These are phyloP conservation scores for Drosophila kuntzei DNA, from an alignment of 2,888 invertebrate genomes.

Conservation along the genomic window DNA sequence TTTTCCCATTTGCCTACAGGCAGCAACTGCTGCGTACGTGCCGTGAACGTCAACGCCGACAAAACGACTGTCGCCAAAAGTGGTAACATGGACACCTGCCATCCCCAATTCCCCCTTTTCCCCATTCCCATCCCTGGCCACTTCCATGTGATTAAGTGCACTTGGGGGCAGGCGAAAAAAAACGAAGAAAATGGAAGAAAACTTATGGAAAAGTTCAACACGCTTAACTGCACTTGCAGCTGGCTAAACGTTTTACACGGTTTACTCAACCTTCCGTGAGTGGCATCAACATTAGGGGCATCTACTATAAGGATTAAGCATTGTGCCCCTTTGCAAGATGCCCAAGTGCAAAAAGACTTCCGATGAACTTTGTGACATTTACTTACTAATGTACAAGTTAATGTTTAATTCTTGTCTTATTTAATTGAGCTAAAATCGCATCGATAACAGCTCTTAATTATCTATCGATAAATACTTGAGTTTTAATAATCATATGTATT, in stretches of 20 bases:
- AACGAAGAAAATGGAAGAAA: constrained; percentile 29
- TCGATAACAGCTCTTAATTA: not conserved
- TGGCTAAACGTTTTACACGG: constrained; percentile 51
- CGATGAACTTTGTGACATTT: not conserved
- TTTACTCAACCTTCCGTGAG: constrained; percentile 13
- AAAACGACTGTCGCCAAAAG: constrained; percentile 48
- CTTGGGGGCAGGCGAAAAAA: constrained; percentile 48
- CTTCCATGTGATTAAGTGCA: constrained; percentile 63
- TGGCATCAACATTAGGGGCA: constrained; percentile 9
- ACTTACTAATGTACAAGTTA: not conserved
- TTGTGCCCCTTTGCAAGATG: not conserved
- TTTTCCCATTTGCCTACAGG: constrained; percentile 39
- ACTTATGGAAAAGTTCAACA: constrained; percentile 57
- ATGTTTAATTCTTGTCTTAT: not conserved
- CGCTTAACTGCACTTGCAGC: constrained; percentile 61
- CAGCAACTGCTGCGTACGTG: constrained; percentile 61
- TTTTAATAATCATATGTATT: too few relatives aligned
- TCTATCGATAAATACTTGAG: not conserved
- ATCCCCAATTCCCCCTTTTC: not conserved
- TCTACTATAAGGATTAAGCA: constrained; percentile 2
- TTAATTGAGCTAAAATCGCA: not conserved
- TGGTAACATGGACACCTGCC: constrained; percentile 45
- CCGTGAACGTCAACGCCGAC: constrained; percentile 25
- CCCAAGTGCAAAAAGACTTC: constrained; percentile 18
- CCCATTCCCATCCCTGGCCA: constrained; percentile 1